Evolutionary conservation across 2,113 vertebrate genomes (phyloP), one percentile per base, ranked within the genome.

Genomic region (Leucopsar rothschildi): DNA sequence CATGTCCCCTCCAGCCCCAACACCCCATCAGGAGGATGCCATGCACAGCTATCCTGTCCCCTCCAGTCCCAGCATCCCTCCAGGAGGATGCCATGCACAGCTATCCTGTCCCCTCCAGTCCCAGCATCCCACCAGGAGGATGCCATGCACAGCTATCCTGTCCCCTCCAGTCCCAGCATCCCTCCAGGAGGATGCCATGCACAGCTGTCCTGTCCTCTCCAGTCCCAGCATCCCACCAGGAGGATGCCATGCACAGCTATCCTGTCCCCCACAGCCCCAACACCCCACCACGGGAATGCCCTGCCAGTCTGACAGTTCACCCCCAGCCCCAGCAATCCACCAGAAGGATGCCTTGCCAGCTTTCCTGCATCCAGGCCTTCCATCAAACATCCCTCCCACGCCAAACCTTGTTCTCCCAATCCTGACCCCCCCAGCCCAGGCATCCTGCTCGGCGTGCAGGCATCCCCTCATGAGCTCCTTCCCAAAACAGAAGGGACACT

Each of bases 361-460:
- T 49, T 73, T 45, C 29, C 20, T 2, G 2, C n/a, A 21, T 15
- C 31, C 33, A 63, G 40, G 18, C 11, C 31, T 76, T 83, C 31
- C 86, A 68, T 24, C 56, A 20, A 60, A 15, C 28, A 19, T 24
- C 47, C 14, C 39, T 80, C 17, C 56, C 35, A 3, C 13, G 22
- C 52, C n/a, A 29, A 40, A 8, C 5, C 4, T 14, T 5, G 10
- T 27, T 20, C 42, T 68, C 15, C 35, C 14, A 1, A 0, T 18
- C 15, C 39, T 56, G 19, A 22, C 3, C 0, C 15, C 15, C 33
- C 14, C 59, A 42, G 12, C 20, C 21, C 53, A 12, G 6, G 9
- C 5, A 15, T 20, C 35, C 57, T n/a, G 17, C 76, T 33, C 2
- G 0, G 19, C 40, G 6, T 82, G 35, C 24, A 29, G 17, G 12